A percentile compares a stretch with the other conserved stretches of the same genome.
Conservation (phyloP, 2,888 invertebrate genomes). For the Cataglyphis cursor region DNA sequence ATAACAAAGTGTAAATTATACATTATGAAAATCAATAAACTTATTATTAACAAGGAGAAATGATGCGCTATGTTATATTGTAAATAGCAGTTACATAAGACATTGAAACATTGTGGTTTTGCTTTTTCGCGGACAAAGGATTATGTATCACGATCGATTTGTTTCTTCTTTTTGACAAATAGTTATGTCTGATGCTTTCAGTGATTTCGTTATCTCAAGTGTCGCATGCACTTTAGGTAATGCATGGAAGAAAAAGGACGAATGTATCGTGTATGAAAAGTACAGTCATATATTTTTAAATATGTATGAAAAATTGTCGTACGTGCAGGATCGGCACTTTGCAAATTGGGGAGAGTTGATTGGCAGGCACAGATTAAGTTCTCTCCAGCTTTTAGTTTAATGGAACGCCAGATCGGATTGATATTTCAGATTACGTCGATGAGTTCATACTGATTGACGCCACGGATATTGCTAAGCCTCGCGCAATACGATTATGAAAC, state of each 20-base stretch:
- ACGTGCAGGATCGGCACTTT: conserved; percentile 8
- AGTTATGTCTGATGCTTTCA: conserved; percentile 49
- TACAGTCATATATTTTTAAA: conserved; percentile 1
- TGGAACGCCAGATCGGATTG: conserved; percentile 43
- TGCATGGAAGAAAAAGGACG: background rate
- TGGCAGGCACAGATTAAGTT: conserved; percentile 53
- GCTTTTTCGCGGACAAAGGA: background rate
- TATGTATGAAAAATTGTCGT: background rate
- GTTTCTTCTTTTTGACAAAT: conserved; percentile 62
- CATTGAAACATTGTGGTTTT: background rate
- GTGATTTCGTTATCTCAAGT: conserved; percentile 19
- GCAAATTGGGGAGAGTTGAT: conserved; percentile 24
- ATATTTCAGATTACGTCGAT: conserved; percentile 37
- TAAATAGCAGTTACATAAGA: background rate
- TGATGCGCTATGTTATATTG: background rate
- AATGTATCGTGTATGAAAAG: background rate
- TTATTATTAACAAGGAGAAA: background rate
- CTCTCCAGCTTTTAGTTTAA: conserved; percentile 49
- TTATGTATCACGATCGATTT: conserved; percentile 60
- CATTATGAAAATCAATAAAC: background rate
- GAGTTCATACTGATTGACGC: conserved; percentile 44
- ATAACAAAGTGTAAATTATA: background rate
- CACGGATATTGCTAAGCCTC: conserved; percentile 48
- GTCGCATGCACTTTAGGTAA: conserved; percentile 15
- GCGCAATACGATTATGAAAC: conserved; percentile 62